These are phyloP conservation scores for Zaprionus gabonicus DNA, from an alignment of 1,140 invertebrate genomes.

Conservation along the genomic window DNA sequence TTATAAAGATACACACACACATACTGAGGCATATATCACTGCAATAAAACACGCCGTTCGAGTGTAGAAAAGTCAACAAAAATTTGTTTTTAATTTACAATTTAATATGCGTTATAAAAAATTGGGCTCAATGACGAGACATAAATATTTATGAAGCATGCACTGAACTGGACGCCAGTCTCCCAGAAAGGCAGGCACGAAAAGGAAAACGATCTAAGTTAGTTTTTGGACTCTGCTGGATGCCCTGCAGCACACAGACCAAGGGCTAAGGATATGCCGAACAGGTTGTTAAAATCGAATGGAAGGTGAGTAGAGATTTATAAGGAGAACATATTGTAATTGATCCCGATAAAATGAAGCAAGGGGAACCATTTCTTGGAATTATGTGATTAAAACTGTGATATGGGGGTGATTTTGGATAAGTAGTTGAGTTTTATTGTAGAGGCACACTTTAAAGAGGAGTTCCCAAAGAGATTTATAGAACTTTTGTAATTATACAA, in stretches of 20 bases:
- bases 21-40: conserved; percentile 51
- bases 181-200: conserved; percentile 19
- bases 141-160: conserved; percentile 79
- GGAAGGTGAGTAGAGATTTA: neutral
- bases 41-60: conserved; percentile 64
- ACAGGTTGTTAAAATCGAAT: conserved; percentile 2
- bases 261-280: conserved; percentile 25
- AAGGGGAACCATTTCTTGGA: conserved; percentile 6
- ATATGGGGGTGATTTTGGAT: neutral
- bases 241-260: conserved; percentile 53
- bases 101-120: conserved; percentile 83
- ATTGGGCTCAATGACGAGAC: conserved; percentile 78
- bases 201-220: conserved; percentile 29
- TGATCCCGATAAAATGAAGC: conserved; percentile 1
- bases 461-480: neutral
- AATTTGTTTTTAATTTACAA: conserved; percentile 83
- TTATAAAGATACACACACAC: conserved; percentile 29
- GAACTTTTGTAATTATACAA: neutral
- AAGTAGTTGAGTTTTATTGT: neutral
- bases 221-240: conserved; percentile 9
- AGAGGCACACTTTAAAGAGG: neutral
- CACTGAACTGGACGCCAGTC: conserved; percentile 32
- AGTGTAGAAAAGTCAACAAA: conserved; percentile 82
- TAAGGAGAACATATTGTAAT: neutral
- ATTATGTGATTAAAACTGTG: conserved; percentile 8